These are phyloP conservation scores for Sebastes paucispinis DNA, from an alignment of 2,797 vertebrate species.

Conservation along the genomic window DNA sequence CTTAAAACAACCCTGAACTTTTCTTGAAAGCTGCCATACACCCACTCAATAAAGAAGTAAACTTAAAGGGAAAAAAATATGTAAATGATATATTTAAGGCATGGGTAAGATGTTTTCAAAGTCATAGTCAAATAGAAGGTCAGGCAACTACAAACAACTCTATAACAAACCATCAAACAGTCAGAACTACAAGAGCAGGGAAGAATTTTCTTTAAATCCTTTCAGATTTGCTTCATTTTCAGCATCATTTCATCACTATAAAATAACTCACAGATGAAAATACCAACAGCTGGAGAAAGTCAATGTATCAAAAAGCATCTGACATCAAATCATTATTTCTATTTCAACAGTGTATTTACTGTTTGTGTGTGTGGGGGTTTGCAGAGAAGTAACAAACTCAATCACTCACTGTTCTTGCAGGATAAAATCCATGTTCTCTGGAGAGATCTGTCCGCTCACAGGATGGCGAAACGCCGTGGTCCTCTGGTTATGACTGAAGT, in stretches of 20 bases:
- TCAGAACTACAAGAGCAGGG: background rate
- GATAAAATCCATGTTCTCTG: constrained; percentile 90
- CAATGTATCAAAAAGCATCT: background rate
- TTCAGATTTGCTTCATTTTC: background rate
- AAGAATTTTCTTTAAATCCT: background rate
- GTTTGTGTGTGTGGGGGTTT: too few species aligned
- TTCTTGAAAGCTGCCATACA: background rate
- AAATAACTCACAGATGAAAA: background rate
- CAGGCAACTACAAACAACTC: background rate
- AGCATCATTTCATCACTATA: background rate
- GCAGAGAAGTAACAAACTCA: background rate
- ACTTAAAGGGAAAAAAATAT: background rate
- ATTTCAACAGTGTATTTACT: background rate
- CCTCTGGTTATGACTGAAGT: constrained; percentile 91
- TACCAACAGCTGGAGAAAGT: background rate
- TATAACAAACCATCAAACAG: background rate
- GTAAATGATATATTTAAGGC: background rate
- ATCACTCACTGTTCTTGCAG: constrained; percentile 92
- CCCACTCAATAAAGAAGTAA: background rate
- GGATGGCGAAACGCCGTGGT: constrained; percentile 91
- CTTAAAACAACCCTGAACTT: background rate
- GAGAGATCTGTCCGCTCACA: constrained; percentile 89
- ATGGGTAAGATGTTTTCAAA: background rate
- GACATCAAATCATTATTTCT: background rate
- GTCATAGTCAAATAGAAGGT: constrained; percentile 6